phyloP scores from a whole-genome alignment of 2,113 vertebrate genomes.

The Recurvirostra avosetta region DNA sequence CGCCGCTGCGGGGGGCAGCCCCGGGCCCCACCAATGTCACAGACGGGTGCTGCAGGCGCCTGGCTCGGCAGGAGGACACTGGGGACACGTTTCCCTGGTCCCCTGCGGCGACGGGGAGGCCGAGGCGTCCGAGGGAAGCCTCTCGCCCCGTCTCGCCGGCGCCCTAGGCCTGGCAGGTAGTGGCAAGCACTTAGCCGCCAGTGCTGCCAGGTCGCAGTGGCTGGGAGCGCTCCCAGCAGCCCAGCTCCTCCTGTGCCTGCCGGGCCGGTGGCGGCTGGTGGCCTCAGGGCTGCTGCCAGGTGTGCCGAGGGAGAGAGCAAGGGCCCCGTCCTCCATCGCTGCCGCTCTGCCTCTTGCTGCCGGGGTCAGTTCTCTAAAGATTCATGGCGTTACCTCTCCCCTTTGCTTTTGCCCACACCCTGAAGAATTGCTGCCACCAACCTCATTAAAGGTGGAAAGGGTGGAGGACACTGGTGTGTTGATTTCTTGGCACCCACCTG shows the following conservation, averaged over 20 bases:
- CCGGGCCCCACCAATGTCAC: fast-evolving
- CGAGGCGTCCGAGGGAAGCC: neutral
- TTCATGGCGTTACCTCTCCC: constrained; percentile 59
- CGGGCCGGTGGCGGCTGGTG: neutral
- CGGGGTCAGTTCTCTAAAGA: constrained; percentile 43
- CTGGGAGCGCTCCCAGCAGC: fast-evolving
- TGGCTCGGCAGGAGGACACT: neutral
- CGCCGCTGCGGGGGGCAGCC: neutral
- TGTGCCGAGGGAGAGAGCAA: neutral
- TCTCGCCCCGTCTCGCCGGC: fast-evolving
- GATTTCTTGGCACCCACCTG: constrained; percentile 89
- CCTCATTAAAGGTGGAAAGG: constrained; percentile 88
- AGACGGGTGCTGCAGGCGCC: neutral
- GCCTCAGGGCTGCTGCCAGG: neutral
- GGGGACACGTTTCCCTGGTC: neutral
- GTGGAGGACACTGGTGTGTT: constrained; percentile 92
- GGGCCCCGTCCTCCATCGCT: neutral
- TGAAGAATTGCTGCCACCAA: constrained; percentile 93
- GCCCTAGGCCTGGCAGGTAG: neutral
- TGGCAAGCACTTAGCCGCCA: fast-evolving
- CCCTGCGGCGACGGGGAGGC: neutral
- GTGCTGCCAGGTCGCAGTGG: fast-evolving
- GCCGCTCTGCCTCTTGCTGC: constrained; percentile 10
- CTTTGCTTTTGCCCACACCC: constrained; percentile 52
- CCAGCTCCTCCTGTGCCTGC: neutral